Base-by-base conservation (phyloP, 2,113 vertebrate genomes). In the Sisor rabdophorus region DNA sequence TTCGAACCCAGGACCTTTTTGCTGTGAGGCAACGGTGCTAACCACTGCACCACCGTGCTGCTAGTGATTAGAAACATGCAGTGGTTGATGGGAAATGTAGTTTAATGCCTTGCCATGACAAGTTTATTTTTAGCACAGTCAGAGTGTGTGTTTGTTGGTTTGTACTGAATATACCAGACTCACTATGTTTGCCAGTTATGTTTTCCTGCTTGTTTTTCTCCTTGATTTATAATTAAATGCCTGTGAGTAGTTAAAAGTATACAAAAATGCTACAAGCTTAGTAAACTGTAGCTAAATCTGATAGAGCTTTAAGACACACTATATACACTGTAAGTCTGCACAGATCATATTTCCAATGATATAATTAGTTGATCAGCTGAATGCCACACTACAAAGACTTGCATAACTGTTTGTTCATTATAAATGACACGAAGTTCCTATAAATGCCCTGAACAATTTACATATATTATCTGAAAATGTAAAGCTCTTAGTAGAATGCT, bases 331-430 rank as follows among this genome's bases (percentile, higher is more conserved):
- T 60, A 58, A 60, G 28, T 69, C 55, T 77, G 40, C 26, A 50
- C 6, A 65, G 69, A 54, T 71, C 58, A 71, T 55, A 47, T 63
- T 71, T 40, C 56, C 20, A 52, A 11, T 77, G 55, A 48, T 71
- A 71, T 69, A 52, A 78, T 63, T 78, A 72, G 76, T 36, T 30
- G n/a, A 24, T 22, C 52, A 60, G 22, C 48, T 72, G 69, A 71
- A 32, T 24, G 6, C 11, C 30, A 63, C 30, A 55, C 30, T 78
- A 64, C 58, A 78, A 54, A 77, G 20, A 77, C 20, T 77, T 70
- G 60, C n/a, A 61, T 40, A 59, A 60, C 55, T 77, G 8, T 20
- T 48, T 48, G 28, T 59, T 16, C 8, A 52, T 10, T 40, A 60
- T 40, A 69, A 32, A 28, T 26, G n/a, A 2, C 16, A 20, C 54